A percentile compares a stretch with the other conserved stretches of the same genome.
phyloP scores from a whole-genome alignment of 2,113 vertebrate species.

The Chaenogobius annularis region DNA sequence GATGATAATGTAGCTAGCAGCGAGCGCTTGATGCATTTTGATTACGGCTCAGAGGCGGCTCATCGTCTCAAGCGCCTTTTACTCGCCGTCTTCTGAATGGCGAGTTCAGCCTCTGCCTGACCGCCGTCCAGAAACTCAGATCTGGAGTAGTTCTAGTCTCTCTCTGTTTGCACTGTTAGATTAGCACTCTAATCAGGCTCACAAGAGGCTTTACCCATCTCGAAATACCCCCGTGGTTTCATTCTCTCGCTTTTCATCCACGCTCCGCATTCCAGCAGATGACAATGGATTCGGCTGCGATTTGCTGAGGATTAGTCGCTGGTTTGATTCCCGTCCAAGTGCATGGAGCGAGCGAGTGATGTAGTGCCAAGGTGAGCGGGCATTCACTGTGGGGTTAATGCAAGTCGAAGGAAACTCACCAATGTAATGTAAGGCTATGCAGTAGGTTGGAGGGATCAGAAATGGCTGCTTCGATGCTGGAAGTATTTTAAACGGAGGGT shows the following conservation, averaged over 20 bases:
- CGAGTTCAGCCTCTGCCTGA: slow-evolving; percentile 47
- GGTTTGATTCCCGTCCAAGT: slow-evolving; percentile 30
- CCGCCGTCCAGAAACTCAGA: slow-evolving; percentile 58
- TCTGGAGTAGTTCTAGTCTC: slow-evolving; percentile 18
- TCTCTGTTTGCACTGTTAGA: slow-evolving; percentile 27
- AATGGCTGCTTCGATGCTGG: not conserved
- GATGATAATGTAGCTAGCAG: slow-evolving; percentile 32
- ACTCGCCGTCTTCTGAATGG: slow-evolving; percentile 49
- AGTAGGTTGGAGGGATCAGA: not conserved
- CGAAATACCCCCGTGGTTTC: slow-evolving; percentile 31
- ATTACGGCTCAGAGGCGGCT: slow-evolving; percentile 71
- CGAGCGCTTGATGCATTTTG: slow-evolving; percentile 70
- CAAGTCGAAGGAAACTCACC: not conserved
- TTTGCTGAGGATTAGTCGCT: slow-evolving; percentile 42
- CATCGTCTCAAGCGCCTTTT: slow-evolving; percentile 72
- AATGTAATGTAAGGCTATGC: not conserved
- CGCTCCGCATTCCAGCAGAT: slow-evolving; percentile 16
- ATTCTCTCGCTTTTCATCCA: slow-evolving; percentile 12
- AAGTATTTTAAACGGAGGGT: slow-evolving; percentile 16
- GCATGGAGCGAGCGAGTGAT: slow-evolving; percentile 8
- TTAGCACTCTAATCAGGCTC: slow-evolving; percentile 54
- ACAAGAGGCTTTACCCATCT: slow-evolving; percentile 57
- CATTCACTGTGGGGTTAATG: not conserved
- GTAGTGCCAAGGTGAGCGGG: slow-evolving; percentile 25
- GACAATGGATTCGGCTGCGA: slow-evolving; percentile 17